Conservation (phyloP, 23 tunicate species). For the Aplidium turbinatum region DNA sequence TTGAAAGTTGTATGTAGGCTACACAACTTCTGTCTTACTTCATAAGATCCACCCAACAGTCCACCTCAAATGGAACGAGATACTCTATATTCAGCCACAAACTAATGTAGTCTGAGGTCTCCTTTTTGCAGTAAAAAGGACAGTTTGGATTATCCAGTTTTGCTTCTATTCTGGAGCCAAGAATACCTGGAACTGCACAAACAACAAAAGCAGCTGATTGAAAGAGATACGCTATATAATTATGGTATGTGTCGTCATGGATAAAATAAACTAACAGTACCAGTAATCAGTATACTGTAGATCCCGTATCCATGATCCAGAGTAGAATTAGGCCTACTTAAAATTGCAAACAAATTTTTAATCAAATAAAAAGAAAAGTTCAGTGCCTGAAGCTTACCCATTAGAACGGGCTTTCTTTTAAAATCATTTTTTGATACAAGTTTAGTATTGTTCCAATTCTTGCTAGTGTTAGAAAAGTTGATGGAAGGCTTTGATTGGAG, state of each 20-base stretch:
- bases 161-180: slow-evolving; percentile 74
- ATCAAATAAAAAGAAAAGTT: too few relatives aligned
- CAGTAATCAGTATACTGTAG: too few relatives aligned
- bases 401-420: slow-evolving; percentile 17
- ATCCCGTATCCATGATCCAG: too few relatives aligned
- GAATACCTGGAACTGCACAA: slow-evolving; percentile 85
- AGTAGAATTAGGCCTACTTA: too few relatives aligned
- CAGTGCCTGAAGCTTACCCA: slow-evolving; percentile 22
- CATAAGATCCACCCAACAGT: slow-evolving; percentile 88
- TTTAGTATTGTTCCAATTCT: background rate
- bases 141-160: slow-evolving; percentile 53
- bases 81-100: slow-evolving; percentile 84
- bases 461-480: background rate
- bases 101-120: slow-evolving; percentile 58
- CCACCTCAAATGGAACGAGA: slow-evolving; percentile 47
- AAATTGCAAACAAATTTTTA: too few relatives aligned
- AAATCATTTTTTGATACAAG: background rate
- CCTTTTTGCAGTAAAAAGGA: slow-evolving; percentile 37
- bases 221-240: too few relatives aligned
- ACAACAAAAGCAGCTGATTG: too few relatives aligned
- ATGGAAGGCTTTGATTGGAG: slow-evolving; percentile 1
- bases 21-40: too few relatives aligned
- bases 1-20: too few relatives aligned
- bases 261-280: too few relatives aligned
- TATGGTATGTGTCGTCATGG: too few relatives aligned